Evolutionary conservation across 2,113 vertebrate species (phyloP).

Genomic region (Albula goreensis): DNA sequence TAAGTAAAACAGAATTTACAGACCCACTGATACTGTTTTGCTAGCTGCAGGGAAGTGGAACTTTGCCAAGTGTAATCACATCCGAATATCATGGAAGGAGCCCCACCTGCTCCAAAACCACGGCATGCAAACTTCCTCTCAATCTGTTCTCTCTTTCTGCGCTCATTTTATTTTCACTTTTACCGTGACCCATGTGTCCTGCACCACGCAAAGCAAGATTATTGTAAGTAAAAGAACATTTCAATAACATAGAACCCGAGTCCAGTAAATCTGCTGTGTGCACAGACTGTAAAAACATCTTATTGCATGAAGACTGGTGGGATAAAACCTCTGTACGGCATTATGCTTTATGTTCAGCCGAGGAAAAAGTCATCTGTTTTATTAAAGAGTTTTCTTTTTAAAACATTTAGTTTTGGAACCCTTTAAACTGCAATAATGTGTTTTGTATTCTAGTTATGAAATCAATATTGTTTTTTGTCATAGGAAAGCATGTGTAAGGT

Average conservation of each 20-base stretch:
- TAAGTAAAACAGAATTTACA: conserved; percentile 63
- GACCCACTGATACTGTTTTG: conserved; percentile 64
- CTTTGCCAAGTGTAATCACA: conserved; percentile 65
- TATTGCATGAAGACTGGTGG: not conserved
- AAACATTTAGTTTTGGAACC: not conserved
- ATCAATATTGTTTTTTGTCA: not conserved
- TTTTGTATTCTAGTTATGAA: not conserved
- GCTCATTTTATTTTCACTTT: not conserved
- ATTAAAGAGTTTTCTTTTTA: not conserved
- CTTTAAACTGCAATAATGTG: not conserved
- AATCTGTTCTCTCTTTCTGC: conserved; percentile 23
- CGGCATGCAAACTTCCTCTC: conserved; percentile 42
- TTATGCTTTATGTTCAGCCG: not conserved
- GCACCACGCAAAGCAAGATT: not conserved
- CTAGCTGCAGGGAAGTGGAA: conserved; percentile 64
- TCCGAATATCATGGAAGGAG: conserved; percentile 49
- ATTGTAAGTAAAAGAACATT: conserved; percentile 5
- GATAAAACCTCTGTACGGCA: not conserved
- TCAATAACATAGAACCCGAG: conserved; percentile 1
- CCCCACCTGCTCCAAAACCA: conserved; percentile 58
- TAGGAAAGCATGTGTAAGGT: not conserved
- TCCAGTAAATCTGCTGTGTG: not conserved
- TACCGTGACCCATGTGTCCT: not conserved
- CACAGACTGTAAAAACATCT: not conserved
- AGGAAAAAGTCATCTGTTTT: not conserved